Evolutionary conservation across 2,888 invertebrate species (phyloP), one percentile per base, ranked within the genome.

Genomic region (Andrena bucephala): DNA sequence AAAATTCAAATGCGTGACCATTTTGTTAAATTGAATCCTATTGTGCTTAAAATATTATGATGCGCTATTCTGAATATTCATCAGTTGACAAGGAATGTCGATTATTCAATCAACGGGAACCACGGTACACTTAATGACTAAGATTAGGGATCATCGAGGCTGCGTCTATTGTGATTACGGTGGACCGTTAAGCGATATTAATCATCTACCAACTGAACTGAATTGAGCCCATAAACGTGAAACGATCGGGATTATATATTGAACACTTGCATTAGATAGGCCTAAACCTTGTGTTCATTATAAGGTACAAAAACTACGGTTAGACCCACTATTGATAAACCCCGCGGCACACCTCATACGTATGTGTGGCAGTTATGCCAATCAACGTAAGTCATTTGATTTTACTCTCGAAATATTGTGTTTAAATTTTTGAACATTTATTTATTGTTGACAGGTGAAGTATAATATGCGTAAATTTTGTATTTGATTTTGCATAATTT

Each of bases 121-220:
- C 59, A 68, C 50, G 24, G 59, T 66, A 63, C 77, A 77, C 73
- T 85, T 80, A 83, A 83, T 86, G 67, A 83, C 81, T 67, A 76
- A 77, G 81, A 78, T 85, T 84, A 80, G 76, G 71, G 76, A 77
- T 85, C 71, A 68, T 76, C 80, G 73, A 67, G 70, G 76, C 67
- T 27, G 31, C 60, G 68, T 62, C 83, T 78, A 74, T 77, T 74
- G 77, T 83, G 77, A 83, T 83, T 59, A 83, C 73, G 75, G 57
- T 69, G 65, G 63, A 54, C 69, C 42, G 71, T 73, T 76, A 83
- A 79, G 73, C 79, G 72, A 82, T 84, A 84, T 74, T 57, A 83
- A 82, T 82, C 79, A 77, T 77, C 72, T 68, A 72, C 73, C 73
- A 31, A 59, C 69, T 60, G 52, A 71, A 66, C 69, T 73, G 74